phyloP scores from a whole-genome alignment of 2,113 vertebrate genomes.

The Hylia prasina region DNA sequence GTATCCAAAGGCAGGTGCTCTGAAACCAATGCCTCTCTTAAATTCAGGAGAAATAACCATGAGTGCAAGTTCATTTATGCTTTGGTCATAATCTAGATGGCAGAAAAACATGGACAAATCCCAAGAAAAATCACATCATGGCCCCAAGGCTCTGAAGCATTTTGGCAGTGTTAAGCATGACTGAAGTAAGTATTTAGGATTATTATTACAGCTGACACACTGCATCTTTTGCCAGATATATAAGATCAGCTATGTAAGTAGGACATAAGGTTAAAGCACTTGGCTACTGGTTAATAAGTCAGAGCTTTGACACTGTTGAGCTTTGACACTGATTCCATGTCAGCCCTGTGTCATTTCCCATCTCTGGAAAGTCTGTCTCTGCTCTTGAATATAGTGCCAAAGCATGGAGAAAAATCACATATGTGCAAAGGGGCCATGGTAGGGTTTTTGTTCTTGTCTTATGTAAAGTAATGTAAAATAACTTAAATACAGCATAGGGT shows the following conservation, averaged over 20 bases:
- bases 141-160: not conserved
- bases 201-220: not conserved
- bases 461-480: not conserved
- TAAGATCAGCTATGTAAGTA: not conserved
- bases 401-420: fast-evolving
- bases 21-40: not conserved
- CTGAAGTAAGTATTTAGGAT: not conserved
- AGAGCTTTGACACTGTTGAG: not conserved
- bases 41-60: not conserved
- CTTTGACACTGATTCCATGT: not conserved
- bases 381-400: not conserved
- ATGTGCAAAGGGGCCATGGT: not conserved
- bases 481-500: not conserved
- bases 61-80: not conserved
- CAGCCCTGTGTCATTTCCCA: not conserved
- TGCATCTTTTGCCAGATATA: not conserved
- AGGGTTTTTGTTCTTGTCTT: not conserved
- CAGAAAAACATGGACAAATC: not conserved
- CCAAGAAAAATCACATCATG: not conserved
- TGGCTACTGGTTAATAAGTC: not conserved
- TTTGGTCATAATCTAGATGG: not conserved
- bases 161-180: not conserved
- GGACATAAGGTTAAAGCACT: not conserved
- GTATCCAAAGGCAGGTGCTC: not conserved
- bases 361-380: not conserved